Evolutionary conservation across 2,888 invertebrate genomes (phyloP).

Genomic region (Gasteruption jaculator): DNA sequence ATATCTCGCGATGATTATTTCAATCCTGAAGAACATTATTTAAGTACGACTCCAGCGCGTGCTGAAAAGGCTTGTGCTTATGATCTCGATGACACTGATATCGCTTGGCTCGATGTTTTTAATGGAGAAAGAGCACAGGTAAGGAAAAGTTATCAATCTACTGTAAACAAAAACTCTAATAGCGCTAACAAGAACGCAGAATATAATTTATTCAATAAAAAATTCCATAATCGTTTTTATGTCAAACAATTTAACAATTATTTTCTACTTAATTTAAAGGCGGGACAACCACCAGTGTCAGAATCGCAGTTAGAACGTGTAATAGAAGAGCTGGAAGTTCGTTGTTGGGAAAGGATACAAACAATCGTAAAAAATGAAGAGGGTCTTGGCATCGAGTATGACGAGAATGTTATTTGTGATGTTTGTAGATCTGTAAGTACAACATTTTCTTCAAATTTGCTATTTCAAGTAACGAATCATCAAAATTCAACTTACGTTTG

Average conservation of each 20-base stretch:
- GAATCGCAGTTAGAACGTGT: constrained; percentile 89
- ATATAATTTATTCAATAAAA: no score
- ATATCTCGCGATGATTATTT: constrained; percentile 86
- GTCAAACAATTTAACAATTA: constrained; percentile 4
- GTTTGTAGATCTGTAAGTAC: constrained; percentile 83
- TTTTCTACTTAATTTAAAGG: constrained; percentile 37
- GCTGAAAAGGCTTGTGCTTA: constrained; percentile 93
- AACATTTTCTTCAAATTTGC: constrained; percentile 1
- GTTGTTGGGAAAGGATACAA: constrained; percentile 92
- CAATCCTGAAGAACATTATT: constrained; percentile 75
- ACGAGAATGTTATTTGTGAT: constrained; percentile 98
- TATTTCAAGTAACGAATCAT: no score
- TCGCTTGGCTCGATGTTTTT: constrained; percentile 80
- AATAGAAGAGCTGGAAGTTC: constrained; percentile 87
- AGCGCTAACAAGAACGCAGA: no score
- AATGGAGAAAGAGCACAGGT: constrained; percentile 81
- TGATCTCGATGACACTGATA: constrained; percentile 91
- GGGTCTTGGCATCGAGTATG: constrained; percentile 93
- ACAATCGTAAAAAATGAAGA: constrained; percentile 87
- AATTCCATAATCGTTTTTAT: no score
- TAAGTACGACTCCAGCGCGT: constrained; percentile 80
- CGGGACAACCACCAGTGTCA: constrained; percentile 68
- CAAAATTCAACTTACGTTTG: no score
- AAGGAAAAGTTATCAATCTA: constrained; percentile 15
- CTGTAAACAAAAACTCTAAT: no score